Percentiles rank a stretch among this genome's conserved stretches.
Evolutionary conservation across 2,888 invertebrate genomes (phyloP).

Genomic region (Xylota sylvarum): DNA sequence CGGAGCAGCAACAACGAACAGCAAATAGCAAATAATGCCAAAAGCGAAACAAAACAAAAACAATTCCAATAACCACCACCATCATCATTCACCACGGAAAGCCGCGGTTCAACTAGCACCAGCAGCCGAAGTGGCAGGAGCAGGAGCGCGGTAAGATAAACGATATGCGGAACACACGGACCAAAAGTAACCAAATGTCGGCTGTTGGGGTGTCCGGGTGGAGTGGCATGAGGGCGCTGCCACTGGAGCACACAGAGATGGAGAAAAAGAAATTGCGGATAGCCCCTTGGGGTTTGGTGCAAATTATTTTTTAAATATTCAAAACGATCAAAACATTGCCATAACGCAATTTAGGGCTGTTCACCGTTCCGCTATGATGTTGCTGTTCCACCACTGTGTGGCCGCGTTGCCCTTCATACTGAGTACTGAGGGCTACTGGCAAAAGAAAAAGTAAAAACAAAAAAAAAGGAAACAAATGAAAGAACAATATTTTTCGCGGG

Average conservation of each 20-base stretch:
- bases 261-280: conserved; percentile 74
- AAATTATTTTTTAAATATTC: conserved; percentile 79
- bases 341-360: conserved; percentile 77
- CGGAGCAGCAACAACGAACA: conserved; percentile 56
- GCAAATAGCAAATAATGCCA: conserved; percentile 77
- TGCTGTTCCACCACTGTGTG: conserved; percentile 19
- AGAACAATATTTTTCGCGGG: conserved; percentile 71
- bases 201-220: conserved; percentile 27
- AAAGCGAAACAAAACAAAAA: conserved; percentile 75
- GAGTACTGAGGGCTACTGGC: no score
- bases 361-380: conserved; percentile 72
- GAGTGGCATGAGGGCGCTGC: neutral
- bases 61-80: conserved; percentile 73
- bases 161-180: conserved; percentile 69
- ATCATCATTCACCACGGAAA: conserved; percentile 52
- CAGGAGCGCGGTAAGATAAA: conserved; percentile 62
- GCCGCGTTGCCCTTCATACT: conserved; percentile 34
- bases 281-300: conserved; percentile 76
- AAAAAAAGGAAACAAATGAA: conserved; percentile 29
- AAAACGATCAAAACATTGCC: conserved; percentile 78
- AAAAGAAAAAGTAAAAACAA: conserved; percentile 1
- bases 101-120: conserved; percentile 49
- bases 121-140: conserved; percentile 16
- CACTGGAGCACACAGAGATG: conserved; percentile 31
- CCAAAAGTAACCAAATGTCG: conserved; percentile 71